Conservation (phyloP, 2,888 invertebrate species). For the Phalangium opilio region DNA sequence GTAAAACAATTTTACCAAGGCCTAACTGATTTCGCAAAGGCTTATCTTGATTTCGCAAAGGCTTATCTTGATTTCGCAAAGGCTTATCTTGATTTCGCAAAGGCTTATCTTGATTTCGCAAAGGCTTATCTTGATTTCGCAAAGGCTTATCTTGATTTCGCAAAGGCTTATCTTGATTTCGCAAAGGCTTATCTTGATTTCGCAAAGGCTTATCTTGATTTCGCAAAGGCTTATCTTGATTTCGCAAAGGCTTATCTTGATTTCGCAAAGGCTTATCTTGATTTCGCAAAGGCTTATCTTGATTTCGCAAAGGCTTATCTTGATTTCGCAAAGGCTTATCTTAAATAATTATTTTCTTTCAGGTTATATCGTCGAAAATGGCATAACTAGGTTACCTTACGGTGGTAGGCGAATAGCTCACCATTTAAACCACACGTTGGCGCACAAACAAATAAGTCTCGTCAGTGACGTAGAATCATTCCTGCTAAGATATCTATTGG, state of each 20-base stretch:
- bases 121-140: background rate
- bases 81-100: background rate
- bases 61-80: background rate
- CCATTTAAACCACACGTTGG: conserved; percentile 32
- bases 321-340: background rate
- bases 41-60: background rate
- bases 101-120: background rate
- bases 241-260: too few relatives aligned
- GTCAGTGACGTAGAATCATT: conserved; percentile 33
- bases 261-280: too few relatives aligned
- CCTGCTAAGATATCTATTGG: conserved; percentile 36
- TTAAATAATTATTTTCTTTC: conserved; percentile 3
- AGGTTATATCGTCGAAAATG: conserved; percentile 37
- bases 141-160: too few relatives aligned
- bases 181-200: too few relatives aligned
- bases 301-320: background rate
- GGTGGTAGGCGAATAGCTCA: conserved; percentile 38
- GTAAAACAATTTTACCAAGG: conserved; percentile 25
- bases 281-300: background rate
- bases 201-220: too few relatives aligned
- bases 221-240: too few relatives aligned
- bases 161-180: too few relatives aligned
- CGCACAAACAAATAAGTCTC: conserved; percentile 28
- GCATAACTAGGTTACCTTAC: conserved; percentile 38
- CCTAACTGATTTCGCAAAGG: background rate